Conservation (phyloP, 2,113 vertebrate genomes). For the Rhinichthys klamathensis region DNA sequence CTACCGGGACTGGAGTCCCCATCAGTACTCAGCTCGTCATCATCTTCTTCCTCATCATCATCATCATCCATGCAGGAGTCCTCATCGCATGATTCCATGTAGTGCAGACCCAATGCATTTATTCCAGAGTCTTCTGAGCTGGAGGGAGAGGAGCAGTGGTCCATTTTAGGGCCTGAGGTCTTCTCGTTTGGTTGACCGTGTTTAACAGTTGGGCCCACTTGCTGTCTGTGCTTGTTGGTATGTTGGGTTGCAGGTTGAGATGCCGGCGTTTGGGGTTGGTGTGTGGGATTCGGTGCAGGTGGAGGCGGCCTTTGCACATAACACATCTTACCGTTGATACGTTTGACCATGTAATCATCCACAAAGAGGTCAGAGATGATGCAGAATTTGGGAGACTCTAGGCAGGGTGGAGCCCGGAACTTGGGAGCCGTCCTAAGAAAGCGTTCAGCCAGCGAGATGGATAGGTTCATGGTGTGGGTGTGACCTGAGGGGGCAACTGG, state of each 20-base stretch:
- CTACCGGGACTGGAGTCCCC: slow-evolving; percentile 85
- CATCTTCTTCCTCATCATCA: slow-evolving; percentile 73
- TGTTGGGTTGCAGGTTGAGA: slow-evolving; percentile 52
- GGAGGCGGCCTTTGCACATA: slow-evolving; percentile 83
- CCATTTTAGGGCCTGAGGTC: slow-evolving; percentile 76
- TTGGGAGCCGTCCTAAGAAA: slow-evolving; percentile 83
- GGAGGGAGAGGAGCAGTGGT: slow-evolving; percentile 86
- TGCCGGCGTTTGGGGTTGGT: not conserved
- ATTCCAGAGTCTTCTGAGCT: slow-evolving; percentile 91
- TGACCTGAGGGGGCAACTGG: slow-evolving; percentile 74
- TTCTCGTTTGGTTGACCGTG: slow-evolving; percentile 51
- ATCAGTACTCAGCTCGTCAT: slow-evolving; percentile 63
- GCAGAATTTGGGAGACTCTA: slow-evolving; percentile 82
- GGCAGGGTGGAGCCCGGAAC: slow-evolving; percentile 82
- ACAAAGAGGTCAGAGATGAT: slow-evolving; percentile 87
- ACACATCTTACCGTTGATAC: slow-evolving; percentile 91
- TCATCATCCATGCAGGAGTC: slow-evolving; percentile 83
- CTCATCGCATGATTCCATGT: slow-evolving; percentile 85
- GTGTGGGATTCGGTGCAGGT: slow-evolving; percentile 60
- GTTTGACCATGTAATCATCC: slow-evolving; percentile 88
- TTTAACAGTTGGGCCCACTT: slow-evolving; percentile 34
- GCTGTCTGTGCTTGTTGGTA: slow-evolving; percentile 44
- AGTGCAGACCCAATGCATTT: slow-evolving; percentile 85
- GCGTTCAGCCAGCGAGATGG: slow-evolving; percentile 82
- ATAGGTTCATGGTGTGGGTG: slow-evolving; percentile 82